These are phyloP conservation scores for Rissa tridactyla DNA, from an alignment of 2,113 vertebrate species.

Conservation along the genomic window DNA sequence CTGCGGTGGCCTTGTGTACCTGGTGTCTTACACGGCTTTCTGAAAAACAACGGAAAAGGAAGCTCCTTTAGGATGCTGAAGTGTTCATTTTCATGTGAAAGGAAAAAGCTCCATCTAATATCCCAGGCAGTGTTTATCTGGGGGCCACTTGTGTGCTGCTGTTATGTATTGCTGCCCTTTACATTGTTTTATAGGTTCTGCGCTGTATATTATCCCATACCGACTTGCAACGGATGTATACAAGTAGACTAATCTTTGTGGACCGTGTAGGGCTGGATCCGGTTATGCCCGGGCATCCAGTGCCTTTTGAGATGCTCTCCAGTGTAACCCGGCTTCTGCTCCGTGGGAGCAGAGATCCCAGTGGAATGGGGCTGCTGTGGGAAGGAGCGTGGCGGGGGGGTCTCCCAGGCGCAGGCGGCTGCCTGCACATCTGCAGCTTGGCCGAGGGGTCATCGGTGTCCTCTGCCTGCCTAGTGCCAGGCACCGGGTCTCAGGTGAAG, in stretches of 20 bases:
- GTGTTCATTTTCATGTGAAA: not conserved
- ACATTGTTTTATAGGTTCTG: not conserved
- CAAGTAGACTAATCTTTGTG: not conserved
- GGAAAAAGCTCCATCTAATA: not conserved
- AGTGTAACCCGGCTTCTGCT: not conserved
- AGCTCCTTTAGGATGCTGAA: not conserved
- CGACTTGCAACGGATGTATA: not conserved
- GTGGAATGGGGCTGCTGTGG: not conserved
- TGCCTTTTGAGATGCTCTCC: not conserved
- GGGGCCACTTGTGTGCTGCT: not conserved
- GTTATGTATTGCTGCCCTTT: not conserved
- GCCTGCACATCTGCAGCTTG: not conserved
- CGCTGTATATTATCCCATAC: not conserved
- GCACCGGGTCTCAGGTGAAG: not conserved
- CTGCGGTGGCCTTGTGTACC: not conserved
- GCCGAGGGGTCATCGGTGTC: not conserved
- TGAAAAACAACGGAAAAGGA: not conserved
- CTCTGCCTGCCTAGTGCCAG: not conserved
- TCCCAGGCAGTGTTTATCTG: not conserved
- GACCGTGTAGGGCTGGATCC: not conserved
- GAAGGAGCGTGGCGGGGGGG: accelerated
- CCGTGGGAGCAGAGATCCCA: not conserved
- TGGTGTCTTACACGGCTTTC: not conserved
- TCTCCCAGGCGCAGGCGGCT: not conserved
- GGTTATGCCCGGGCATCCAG: not conserved